Conservation (phyloP, 1,140 invertebrate species). For the Medauroidea extradentata region DNA sequence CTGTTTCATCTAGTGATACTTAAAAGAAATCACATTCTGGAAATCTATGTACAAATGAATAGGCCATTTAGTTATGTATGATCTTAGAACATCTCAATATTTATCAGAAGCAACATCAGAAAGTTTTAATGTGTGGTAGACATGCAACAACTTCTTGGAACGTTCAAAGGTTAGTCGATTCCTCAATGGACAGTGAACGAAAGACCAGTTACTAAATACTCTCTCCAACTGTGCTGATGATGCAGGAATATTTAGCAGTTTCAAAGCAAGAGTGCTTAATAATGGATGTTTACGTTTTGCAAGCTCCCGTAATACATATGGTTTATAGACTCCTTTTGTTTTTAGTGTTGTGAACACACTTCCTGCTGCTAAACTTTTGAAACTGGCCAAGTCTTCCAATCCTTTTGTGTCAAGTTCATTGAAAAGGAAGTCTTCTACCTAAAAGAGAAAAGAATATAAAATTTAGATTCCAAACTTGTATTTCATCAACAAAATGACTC, state of each 20-base stretch:
- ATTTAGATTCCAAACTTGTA: too few relatives aligned
- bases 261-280: not conserved
- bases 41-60: too few relatives aligned
- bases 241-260: constrained; percentile 1
- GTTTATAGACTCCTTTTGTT: not conserved
- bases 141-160: constrained; percentile 1
- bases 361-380: not conserved
- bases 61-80: not conserved
- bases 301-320: not conserved
- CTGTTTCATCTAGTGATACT: too few relatives aligned
- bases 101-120: not conserved
- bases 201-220: constrained; percentile 1
- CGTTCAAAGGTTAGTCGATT: constrained; percentile 2
- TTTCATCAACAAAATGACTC: too few relatives aligned
- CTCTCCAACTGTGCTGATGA: constrained; percentile 1
- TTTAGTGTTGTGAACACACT: not conserved
- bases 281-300: not conserved
- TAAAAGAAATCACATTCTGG: too few relatives aligned
- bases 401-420: not conserved
- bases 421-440: not conserved
- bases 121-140: not conserved
- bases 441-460: too few relatives aligned
- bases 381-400: not conserved
- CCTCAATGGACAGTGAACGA: not conserved
- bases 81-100: not conserved